These are phyloP conservation scores for Formica exsecta DNA, from an alignment of 1,140 invertebrate genomes.

Conservation along the genomic window DNA sequence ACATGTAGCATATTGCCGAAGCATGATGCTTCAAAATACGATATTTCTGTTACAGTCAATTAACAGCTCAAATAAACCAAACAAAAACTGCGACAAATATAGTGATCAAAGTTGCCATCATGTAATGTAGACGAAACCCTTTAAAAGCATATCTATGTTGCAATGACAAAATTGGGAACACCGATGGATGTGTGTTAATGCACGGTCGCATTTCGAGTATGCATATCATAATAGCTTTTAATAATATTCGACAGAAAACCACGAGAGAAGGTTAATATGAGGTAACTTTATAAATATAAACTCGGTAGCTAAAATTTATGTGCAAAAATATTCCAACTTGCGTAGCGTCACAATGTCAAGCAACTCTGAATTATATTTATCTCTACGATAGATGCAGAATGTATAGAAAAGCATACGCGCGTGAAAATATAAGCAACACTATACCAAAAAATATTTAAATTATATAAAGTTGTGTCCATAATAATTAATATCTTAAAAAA, in stretches of 20 bases:
- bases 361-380: slow-evolving; percentile 23
- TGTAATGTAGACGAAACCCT: slow-evolving; percentile 55
- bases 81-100: slow-evolving; percentile 63
- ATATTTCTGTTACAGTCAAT: slow-evolving; percentile 54
- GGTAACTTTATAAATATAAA: slow-evolving; percentile 26
- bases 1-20: neutral
- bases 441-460: neutral
- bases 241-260: slow-evolving; percentile 44
- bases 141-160: slow-evolving; percentile 61
- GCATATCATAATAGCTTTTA: slow-evolving; percentile 50
- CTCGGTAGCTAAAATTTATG: slow-evolving; percentile 3
- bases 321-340: neutral
- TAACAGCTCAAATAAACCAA: slow-evolving; percentile 59
- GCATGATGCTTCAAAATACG: neutral
- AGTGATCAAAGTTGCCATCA: slow-evolving; percentile 56
- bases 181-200: slow-evolving; percentile 48
- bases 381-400: slow-evolving; percentile 10
- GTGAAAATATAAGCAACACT: neutral
- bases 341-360: neutral
- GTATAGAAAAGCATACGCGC: neutral
- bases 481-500: too few species aligned
- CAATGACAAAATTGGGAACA: slow-evolving; percentile 60
- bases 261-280: slow-evolving; percentile 9
- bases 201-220: slow-evolving; percentile 31
- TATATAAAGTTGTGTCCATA: too few species aligned